phyloP scores from a whole-genome alignment of 35 echinoderm and acorn worm genomes.

The Heliocidaris tuberculata region DNA sequence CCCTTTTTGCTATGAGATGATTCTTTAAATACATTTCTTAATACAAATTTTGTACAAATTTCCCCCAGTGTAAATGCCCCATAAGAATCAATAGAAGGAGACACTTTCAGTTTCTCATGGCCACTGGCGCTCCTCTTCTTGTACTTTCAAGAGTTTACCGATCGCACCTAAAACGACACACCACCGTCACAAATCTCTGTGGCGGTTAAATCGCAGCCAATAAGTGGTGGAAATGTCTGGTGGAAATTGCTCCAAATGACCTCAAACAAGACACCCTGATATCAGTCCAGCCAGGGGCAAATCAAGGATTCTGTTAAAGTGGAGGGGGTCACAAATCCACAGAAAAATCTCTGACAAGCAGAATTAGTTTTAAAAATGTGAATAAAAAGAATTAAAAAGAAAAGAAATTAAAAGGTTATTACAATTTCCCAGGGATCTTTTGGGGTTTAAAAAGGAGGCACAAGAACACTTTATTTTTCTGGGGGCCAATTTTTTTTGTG shows the following conservation, averaged over 20 bases:
- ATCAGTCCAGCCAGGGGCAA: background rate
- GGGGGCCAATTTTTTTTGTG: too few relatives aligned
- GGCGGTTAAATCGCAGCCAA: background rate
- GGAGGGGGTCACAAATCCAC: too few relatives aligned
- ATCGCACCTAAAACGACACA: background rate
- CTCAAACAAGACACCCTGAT: background rate
- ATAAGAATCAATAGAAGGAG: background rate
- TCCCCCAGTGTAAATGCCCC: background rate
- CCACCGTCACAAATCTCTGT: background rate
- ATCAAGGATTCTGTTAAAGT: background rate
- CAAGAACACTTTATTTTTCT: too few relatives aligned
- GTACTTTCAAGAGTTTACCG: background rate
- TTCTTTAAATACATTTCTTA: too few relatives aligned
- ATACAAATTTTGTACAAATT: background rate
- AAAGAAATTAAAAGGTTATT: too few relatives aligned
- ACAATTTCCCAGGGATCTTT: too few relatives aligned
- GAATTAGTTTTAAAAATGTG: too few relatives aligned
- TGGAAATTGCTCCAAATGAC: slow-evolving; percentile 10
- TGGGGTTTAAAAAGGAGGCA: too few relatives aligned
- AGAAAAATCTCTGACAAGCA: too few relatives aligned
- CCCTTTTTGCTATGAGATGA: too few relatives aligned
- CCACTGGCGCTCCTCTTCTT: background rate
- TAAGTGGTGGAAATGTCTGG: background rate
- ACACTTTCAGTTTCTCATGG: background rate
- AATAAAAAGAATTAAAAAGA: too few relatives aligned